Conservation (phyloP, 1,140 invertebrate genomes). For the Drosophila erecta region DNA sequence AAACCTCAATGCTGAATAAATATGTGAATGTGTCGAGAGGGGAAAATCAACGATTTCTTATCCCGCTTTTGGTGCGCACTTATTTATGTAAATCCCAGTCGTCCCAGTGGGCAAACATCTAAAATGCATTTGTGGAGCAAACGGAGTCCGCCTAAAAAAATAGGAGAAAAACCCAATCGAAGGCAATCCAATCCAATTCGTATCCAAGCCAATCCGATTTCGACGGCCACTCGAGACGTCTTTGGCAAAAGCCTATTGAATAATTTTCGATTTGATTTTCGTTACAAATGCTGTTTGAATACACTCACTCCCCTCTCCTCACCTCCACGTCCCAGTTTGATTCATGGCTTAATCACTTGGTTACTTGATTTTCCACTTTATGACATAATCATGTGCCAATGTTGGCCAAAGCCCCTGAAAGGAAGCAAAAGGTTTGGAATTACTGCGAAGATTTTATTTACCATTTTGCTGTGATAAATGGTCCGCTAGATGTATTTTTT, state of each 20-base stretch:
- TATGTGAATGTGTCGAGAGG: constrained; percentile 32
- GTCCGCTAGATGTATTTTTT: constrained; percentile 4
- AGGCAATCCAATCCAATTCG: constrained; percentile 44
- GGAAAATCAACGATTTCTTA: constrained; percentile 59
- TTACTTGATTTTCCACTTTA: constrained; percentile 80
- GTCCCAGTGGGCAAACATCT: constrained; percentile 55
- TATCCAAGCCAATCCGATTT: constrained; percentile 50
- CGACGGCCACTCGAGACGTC: constrained; percentile 43
- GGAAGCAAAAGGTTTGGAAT: constrained; percentile 47
- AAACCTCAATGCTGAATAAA: constrained; percentile 36
- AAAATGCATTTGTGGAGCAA: constrained; percentile 68
- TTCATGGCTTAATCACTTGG: constrained; percentile 69
- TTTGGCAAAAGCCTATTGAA: constrained; percentile 71
- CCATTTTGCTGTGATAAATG: constrained; percentile 32
- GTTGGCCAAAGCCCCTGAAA: constrained; percentile 44
- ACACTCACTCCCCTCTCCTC: constrained; percentile 4
- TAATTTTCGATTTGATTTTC: constrained; percentile 73
- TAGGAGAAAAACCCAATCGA: constrained; percentile 20
- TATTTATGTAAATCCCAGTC: constrained; percentile 73
- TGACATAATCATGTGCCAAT: constrained; percentile 75
- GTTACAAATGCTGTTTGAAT: constrained; percentile 43
- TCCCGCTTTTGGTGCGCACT: constrained; percentile 62
- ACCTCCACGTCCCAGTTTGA: constrained; percentile 11
- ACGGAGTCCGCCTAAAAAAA: constrained; percentile 27
- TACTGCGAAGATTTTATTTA: constrained; percentile 47